Evolutionary conservation across 2,888 invertebrate genomes (phyloP).

Genomic region (Eudasyphora cyanicolor): DNA sequence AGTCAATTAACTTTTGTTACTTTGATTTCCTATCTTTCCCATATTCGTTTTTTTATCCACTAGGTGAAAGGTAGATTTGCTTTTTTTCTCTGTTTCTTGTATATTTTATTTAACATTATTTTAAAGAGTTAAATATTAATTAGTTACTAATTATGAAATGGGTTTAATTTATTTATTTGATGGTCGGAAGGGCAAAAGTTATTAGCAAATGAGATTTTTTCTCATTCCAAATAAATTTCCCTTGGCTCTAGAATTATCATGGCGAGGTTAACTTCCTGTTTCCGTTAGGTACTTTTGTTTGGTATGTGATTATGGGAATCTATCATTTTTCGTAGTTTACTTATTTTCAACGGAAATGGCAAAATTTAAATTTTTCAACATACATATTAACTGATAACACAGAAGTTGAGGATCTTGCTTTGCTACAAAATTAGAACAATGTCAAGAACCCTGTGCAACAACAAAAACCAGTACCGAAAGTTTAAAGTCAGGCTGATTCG

Average conservation of each 20-base stretch:
- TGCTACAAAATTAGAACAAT: no score
- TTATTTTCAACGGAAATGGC: no score
- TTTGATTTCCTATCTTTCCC: slow-evolving; percentile 27
- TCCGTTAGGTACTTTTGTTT: no score
- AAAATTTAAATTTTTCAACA: no score
- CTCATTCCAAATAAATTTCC: background rate
- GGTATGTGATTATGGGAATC: no score
- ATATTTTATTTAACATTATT: background rate
- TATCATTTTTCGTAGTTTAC: no score
- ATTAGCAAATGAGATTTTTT: background rate
- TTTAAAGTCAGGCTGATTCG: no score
- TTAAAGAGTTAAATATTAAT: slow-evolving; percentile 44
- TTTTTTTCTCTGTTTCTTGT: background rate
- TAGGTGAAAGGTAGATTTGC: slow-evolving; percentile 23
- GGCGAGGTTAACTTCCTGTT: no score
- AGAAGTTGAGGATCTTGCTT: no score
- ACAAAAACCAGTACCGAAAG: no score
- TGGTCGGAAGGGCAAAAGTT: background rate
- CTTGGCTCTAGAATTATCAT: background rate
- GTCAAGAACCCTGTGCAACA: no score
- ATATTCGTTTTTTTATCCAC: slow-evolving; percentile 16
- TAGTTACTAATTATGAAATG: slow-evolving; percentile 39
- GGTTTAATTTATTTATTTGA: background rate
- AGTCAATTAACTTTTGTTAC: slow-evolving; percentile 43
- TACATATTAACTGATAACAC: no score